Evolutionary conservation across 2,113 vertebrate species (phyloP), one percentile per base, ranked within the genome.

Genomic region (Rana temporaria): DNA sequence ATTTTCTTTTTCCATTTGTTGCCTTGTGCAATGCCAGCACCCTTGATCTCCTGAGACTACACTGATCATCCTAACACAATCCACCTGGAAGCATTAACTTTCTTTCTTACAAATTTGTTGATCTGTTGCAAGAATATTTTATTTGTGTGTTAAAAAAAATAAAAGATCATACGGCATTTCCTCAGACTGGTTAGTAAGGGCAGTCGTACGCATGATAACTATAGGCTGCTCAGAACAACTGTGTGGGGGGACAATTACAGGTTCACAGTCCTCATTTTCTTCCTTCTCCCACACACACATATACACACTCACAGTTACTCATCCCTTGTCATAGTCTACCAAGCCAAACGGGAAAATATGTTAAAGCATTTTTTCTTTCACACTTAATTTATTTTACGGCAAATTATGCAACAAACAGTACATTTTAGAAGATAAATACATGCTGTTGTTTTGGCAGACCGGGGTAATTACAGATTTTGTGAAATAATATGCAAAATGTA

Each of bases 201-300:
- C 69, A 81, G 52, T 73, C 59, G 53, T 59, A 3, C 15, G 88
- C 69, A 86, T 68, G 86, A 52, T 90, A 86, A 86, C 70, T 86
- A 84, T 85, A 91, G 87, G 86, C 85, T 90, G 84, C 88, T 92
- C 86, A 85, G 89, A 91, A 89, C 92, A 91, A 89, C 81, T 89
- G 86, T 7, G 90, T 94, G 81, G 91, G 92, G 91, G 87, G 84
- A 86, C 91, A 92, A 90, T 92, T 91, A 92, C 20, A 87, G 89
- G 90, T 92, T 93, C 90, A 90, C 87, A 84, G 91, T 87, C 84
- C 85, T 86, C 24, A 88, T 92, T 91, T 90, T 89, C 74, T 34
- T 88, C 85, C 85, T 88, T 88, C 91, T 91, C 92, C 91, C 89
- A 88, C 88, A 78, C 87, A 83, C 0, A 0, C 52, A 56, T 63